Evolutionary conservation across 2,888 invertebrate species (phyloP), one percentile per base, ranked within the genome.

Genomic region (Drosophila paucipuncta): DNA sequence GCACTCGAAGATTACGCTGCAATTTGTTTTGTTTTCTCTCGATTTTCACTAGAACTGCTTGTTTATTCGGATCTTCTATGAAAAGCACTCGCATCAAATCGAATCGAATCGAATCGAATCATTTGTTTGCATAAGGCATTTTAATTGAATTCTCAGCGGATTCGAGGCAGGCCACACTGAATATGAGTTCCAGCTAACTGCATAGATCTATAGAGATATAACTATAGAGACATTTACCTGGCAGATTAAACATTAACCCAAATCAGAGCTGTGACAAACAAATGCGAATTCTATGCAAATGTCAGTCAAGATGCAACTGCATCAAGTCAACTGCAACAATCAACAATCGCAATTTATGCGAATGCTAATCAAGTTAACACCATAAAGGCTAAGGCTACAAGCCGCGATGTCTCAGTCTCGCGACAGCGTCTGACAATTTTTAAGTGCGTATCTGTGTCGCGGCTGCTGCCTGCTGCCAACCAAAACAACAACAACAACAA

Each of bases 221-320:
- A 28, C 4, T 59, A 30, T 31, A 41, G 22, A 50, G 33, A 49
- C 37, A 59, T 35, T 25, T 64, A 50, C 31, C 37, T 43, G 18
- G 28, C 28, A 49, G 70, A 62, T 79, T 55, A 71, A 62, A 66
- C 47, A 76, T 79, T 80, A 73, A 72, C 68, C 76, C 62, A 69
- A 75, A 76, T 90, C 11, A 4, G 35, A 67, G 71, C 59, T 70
- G 72, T 58, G 53, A 64, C 59, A 55, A 71, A 66, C 59, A 77
- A 91, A 92, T 92, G 91, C 80, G 80, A 83, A 92, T 92, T 91
- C 91, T 86, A 92, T 91, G 92, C 91, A 90, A 91, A 92, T 91
- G 76, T 41, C 73, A 64, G 75, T 60, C 87, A 64, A 90, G 85
- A 85, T 86, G 87, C 87, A 84, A 74, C 90, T 68, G 66, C 63